A percentile compares a stretch with the other conserved stretches of the same genome.
These are phyloP conservation scores for Callopanchax toddi DNA, from an alignment of 2,113 vertebrate genomes.

Conservation along the genomic window DNA sequence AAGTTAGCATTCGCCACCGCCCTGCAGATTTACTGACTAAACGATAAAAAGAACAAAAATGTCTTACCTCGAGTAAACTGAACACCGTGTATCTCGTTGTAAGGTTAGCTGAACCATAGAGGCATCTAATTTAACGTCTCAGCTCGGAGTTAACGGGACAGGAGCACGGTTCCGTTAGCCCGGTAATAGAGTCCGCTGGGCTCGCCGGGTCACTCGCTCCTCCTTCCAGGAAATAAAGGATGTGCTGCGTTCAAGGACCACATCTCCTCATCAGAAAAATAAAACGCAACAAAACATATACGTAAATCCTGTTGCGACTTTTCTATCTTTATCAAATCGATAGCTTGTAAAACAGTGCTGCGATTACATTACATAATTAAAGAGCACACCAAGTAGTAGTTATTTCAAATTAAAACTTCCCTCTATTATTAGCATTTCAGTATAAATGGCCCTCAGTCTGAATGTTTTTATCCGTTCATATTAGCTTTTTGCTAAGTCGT, in stretches of 20 bases:
- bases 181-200: conserved; percentile 14
- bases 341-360: no score
- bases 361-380: no score
- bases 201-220: conserved; percentile 20
- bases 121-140: conserved; percentile 52
- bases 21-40: neutral
- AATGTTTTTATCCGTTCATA: no score
- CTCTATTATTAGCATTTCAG: neutral
- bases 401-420: no score
- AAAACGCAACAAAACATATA: no score
- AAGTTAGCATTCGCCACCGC: neutral
- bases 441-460: no score
- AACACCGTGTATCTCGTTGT: conserved; percentile 50
- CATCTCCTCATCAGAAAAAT: neutral
- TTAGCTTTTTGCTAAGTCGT: no score
- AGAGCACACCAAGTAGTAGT: no score
- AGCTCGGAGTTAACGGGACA: conserved; percentile 23
- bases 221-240: conserved; percentile 45
- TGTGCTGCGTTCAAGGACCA: conserved; percentile 37
- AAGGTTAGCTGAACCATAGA: conserved; percentile 73
- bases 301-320: no score
- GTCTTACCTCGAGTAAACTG: conserved; percentile 73
- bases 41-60: neutral
- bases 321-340: no score
- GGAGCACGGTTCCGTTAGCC: conserved; percentile 3